Base-by-base conservation (phyloP, 2,888 invertebrate species). In the Lithophane semibrunnea region DNA sequence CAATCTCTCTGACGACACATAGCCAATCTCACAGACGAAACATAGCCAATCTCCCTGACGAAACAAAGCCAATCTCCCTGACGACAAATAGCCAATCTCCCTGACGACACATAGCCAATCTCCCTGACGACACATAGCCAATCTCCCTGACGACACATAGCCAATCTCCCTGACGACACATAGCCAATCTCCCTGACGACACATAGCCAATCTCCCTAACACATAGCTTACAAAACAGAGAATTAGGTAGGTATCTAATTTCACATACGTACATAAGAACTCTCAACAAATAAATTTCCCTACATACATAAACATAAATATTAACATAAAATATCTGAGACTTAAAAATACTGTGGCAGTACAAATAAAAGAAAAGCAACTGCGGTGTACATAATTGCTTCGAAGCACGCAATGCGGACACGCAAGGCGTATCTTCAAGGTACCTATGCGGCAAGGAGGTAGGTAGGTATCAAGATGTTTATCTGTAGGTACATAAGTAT, bases 221-320 rank as follows among this genome's bases (percentile, higher is more conserved):
- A 21, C 5, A 2, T 7, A 24, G 13, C 16, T 16, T 58, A 58
- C 10, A n/a, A n/a, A 54, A 54, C n/a, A n/a, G 10, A 4, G 3
- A n/a, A n/a, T 56, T 64, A 44, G 9, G 3, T 21, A 73, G 9
- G 9, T 52, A 80, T 47, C 81, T 61, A 80, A 52, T 56, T 29
- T 29, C 5, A 44, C 37, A 7, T 37, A 47, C 54, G 56, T 61
- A 79, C 54, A 82, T 79, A 82, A 76, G 24, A 68, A 58, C n/a
- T 37, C 77, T 37, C 13, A 60, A 79, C 54, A 71, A 56, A 81
- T 52, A 74, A 47, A 56, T 60, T 63, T 73, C 64, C 47, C 9
- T 65, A 78, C 24, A 61, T 24, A 72, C 56, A 69, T 60, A 69
- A 90, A 92, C 91, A 92, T 92, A 92, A 88, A 80, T 82, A 80